Evolutionary conservation across 2,797 vertebrate species (phyloP), one percentile per base, ranked within the genome.

Genomic region (Tangara arthus): DNA sequence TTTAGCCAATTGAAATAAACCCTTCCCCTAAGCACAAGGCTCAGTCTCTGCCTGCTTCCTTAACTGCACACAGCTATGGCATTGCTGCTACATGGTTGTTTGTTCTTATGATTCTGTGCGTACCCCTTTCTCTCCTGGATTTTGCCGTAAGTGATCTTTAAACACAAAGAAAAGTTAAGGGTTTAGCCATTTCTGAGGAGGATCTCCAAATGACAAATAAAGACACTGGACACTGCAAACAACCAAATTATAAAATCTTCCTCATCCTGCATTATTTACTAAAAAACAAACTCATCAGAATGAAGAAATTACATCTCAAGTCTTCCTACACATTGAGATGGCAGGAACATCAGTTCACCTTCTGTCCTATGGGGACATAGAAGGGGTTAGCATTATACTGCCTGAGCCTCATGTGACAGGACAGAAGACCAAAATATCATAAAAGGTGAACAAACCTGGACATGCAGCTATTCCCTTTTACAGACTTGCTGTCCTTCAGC

Each of bases 91-190:
- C 1, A 2, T 13, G 12, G 17, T 42, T 60, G 57, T 42, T 57
- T 28, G 15, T 19, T 79, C 15, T 57, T 68, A 23, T 1, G 11
- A n/a, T 72, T 72, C 21, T 52, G 3, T 63, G 27, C 0, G 0
- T 73, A 35, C 9, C 1, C 2, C 23, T 7, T n/a, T 14, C 19
- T 34, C 69, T 47, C 35, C 44, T 32, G 23, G 15, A 16, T 63
- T 83, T 75, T 65, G 24, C 9, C 3, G 0, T 16, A 63, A 46
- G 21, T 20, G 24, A 23, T 17, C 39, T 72, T 82, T 44, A 75
- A 86, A 81, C 8, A 49, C 26, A 59, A 30, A 61, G 32, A 52
- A 55, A 83, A 69, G 3, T 39, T 65, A 47, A 11, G 20, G 4
- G 17, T 72, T 91, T 44, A 26, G 28, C 37, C 68, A 11, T 53